phyloP scores from a whole-genome alignment of 2,797 vertebrate genomes.

The Mus caroli region DNA sequence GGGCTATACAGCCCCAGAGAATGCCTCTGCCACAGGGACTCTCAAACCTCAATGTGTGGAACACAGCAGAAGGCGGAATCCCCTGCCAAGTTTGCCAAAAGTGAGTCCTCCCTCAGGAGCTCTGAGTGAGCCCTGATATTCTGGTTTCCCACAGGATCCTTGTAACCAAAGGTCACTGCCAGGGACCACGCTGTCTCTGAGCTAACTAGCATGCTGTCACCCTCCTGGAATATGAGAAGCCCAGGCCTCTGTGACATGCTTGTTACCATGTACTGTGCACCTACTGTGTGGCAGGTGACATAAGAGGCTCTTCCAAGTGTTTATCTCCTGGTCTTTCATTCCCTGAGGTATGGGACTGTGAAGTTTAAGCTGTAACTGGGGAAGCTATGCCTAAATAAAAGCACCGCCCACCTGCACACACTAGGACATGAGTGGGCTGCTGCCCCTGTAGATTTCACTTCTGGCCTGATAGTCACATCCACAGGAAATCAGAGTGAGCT shows the following conservation, averaged over 20 bases:
- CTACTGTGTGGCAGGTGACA: not conserved
- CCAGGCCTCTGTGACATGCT: not conserved
- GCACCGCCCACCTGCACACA: not conserved
- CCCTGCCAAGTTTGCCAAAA: not conserved
- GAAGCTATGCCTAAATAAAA: not conserved
- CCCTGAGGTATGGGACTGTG: not conserved
- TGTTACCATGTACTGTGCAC: not conserved
- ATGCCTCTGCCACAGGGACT: not conserved
- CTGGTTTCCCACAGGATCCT: not conserved
- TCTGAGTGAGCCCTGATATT: not conserved
- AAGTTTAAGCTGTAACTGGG: not conserved
- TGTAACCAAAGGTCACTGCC: not conserved
- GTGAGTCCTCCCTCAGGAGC: not conserved
- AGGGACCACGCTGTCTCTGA: not conserved
- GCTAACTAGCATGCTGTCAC: not conserved
- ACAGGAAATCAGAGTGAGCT: not conserved
- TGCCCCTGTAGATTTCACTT: not conserved
- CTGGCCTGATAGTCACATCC: not conserved
- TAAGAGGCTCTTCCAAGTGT: not conserved
- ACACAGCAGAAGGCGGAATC: not conserved
- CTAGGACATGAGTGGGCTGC: not conserved
- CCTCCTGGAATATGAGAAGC: not conserved
- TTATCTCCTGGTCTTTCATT: not conserved
- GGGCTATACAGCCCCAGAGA: not conserved
- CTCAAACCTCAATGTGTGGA: not conserved